Conservation (phyloP, 2,113 vertebrate species). For the Osmerus eperlanus region DNA sequence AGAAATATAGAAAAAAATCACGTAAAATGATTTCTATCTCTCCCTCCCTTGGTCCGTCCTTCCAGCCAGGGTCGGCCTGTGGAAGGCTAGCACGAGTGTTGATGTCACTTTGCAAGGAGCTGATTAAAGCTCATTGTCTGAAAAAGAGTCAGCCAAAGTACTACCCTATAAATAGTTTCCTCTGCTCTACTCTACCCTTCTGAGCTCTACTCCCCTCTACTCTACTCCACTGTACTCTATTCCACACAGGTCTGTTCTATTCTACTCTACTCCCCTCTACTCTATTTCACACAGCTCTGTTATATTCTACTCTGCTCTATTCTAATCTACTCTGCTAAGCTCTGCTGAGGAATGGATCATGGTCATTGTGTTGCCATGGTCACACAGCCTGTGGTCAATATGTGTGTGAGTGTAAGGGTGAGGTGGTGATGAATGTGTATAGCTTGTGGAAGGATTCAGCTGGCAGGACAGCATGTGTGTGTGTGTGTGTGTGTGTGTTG, state of each 20-base stretch:
- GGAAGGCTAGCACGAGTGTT: too few species aligned
- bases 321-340: too few species aligned
- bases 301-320: neutral
- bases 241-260: neutral
- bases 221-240: neutral
- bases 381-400: conserved; percentile 31
- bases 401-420: conserved; percentile 3
- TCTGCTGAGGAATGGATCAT: conserved; percentile 25
- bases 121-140: too few species aligned
- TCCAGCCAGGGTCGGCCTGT: too few species aligned
- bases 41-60: too few species aligned
- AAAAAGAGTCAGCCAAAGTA: too few species aligned
- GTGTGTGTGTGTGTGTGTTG: conserved; percentile 4
- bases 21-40: too few species aligned
- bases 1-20: too few species aligned
- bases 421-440: conserved; percentile 3
- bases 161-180: conserved; percentile 50
- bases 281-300: neutral
- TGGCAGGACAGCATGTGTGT: neutral
- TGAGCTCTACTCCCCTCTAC: neutral
- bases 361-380: conserved; percentile 72
- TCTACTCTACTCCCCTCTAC: neutral
- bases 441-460: neutral
- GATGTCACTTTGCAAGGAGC: too few species aligned
- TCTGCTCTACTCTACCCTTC: too few species aligned